Evolutionary conservation across 2,797 vertebrate genomes (phyloP).

Genomic region (Eremophila alpestris): DNA sequence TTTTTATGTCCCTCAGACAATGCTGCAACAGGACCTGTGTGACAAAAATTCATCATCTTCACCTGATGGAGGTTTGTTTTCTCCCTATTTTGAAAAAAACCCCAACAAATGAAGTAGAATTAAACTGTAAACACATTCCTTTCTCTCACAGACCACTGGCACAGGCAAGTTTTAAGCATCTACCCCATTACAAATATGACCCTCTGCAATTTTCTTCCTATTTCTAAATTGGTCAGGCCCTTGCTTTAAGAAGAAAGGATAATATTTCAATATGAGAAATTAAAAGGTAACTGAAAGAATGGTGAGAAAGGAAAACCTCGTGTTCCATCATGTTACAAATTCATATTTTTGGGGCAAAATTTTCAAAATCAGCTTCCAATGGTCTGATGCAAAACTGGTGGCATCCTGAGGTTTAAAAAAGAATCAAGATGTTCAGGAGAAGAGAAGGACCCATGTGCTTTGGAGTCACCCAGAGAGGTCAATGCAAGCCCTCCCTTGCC

Average conservation of each 20-base stretch:
- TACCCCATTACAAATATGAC: not conserved
- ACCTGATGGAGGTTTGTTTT: not conserved
- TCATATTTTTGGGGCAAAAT: not conserved
- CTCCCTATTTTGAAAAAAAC: not conserved
- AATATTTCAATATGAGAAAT: not conserved
- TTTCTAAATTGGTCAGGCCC: not conserved
- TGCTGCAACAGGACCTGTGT: rapidly evolving
- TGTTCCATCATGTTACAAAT: not conserved
- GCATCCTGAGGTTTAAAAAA: not conserved
- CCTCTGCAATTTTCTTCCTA: not conserved
- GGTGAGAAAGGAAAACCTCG: not conserved
- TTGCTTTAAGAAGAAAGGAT: not conserved
- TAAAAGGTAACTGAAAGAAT: not conserved
- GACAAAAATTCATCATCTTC: not conserved
- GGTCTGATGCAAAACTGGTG: not conserved
- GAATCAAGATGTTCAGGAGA: not conserved
- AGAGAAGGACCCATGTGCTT: not conserved
- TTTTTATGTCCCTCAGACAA: not conserved
- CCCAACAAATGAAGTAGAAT: not conserved
- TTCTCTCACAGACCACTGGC: not conserved
- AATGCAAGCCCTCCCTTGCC: not conserved
- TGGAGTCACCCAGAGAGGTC: not conserved
- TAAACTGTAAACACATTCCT: not conserved
- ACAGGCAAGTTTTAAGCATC: not conserved
- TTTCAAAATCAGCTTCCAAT: constrained; percentile 1